phyloP scores from a whole-genome alignment of 2,888 invertebrate species.

The Heliconius sara region DNA sequence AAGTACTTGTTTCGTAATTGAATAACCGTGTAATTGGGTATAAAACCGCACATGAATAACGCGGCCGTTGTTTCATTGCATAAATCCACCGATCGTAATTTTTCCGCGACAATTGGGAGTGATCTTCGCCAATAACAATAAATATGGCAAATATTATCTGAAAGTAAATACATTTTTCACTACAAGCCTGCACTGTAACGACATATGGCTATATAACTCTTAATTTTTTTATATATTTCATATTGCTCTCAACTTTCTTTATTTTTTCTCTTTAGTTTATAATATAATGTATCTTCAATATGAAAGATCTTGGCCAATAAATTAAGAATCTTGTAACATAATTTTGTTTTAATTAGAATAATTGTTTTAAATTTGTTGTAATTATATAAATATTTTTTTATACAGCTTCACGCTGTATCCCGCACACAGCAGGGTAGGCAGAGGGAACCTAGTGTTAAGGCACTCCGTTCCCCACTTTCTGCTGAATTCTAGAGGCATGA shows the following conservation, averaged over 20 bases:
- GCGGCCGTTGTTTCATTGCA: conserved; percentile 43
- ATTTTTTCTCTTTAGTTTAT: too few species aligned
- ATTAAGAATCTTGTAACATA: neutral
- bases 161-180: neutral
- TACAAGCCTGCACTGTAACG: neutral
- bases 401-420: too few species aligned
- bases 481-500: too few species aligned
- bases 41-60: conserved; percentile 42
- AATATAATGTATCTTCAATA: neutral
- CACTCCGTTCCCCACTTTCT: too few species aligned
- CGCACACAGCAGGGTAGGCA: too few species aligned
- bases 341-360: neutral
- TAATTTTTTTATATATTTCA: too few species aligned
- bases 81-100: conserved; percentile 38
- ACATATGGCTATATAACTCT: neutral
- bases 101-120: conserved; percentile 40
- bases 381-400: too few species aligned
- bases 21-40: conserved; percentile 38
- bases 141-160: conserved; percentile 22
- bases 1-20: conserved; percentile 13
- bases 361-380: too few species aligned
- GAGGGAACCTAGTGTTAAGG: too few species aligned
- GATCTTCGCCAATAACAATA: conserved; percentile 39
- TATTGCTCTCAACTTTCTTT: too few species aligned
- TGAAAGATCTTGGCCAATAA: neutral